Percentiles rank a stretch among this genome's conserved stretches.
Conservation (phyloP, 1,140 invertebrate species). For the Scylla paramamosain region DNA sequence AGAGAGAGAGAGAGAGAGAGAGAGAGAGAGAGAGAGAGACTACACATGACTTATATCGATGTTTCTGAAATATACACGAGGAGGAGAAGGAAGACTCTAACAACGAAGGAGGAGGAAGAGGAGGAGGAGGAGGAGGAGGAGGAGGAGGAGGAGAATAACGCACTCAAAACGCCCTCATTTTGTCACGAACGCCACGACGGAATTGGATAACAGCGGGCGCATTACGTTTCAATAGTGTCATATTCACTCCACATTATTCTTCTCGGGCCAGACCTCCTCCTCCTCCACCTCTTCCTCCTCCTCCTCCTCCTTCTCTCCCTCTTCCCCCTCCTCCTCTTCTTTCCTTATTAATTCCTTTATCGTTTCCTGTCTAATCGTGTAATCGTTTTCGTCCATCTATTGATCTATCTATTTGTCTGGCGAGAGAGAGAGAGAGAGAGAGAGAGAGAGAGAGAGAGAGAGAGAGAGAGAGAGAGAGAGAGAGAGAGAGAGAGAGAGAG, state of each 20-base stretch:
- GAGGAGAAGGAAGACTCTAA: background rate
- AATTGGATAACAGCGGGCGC: background rate
- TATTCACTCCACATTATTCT: conserved; percentile 10
- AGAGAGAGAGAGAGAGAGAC: background rate
- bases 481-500: too few species aligned
- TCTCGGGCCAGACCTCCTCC: background rate
- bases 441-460: too few species aligned
- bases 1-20: background rate
- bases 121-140: background rate
- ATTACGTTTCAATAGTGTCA: background rate
- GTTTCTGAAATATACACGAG: background rate
- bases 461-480: too few species aligned
- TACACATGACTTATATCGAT: background rate
- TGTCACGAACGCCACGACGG: background rate
- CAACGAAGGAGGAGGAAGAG: background rate
- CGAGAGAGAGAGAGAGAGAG: too few species aligned
- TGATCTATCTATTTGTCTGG: too few species aligned
- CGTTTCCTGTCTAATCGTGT: too few species aligned
- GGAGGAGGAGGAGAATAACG: too few species aligned
- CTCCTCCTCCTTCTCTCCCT: too few species aligned
- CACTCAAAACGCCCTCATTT: background rate
- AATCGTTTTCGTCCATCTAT: too few species aligned
- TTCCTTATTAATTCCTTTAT: background rate
- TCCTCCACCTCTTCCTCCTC: too few species aligned
- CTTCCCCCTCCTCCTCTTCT: too few species aligned